Conservation (phyloP, 1,140 invertebrate genomes). For the Drosophila sucinea region DNA sequence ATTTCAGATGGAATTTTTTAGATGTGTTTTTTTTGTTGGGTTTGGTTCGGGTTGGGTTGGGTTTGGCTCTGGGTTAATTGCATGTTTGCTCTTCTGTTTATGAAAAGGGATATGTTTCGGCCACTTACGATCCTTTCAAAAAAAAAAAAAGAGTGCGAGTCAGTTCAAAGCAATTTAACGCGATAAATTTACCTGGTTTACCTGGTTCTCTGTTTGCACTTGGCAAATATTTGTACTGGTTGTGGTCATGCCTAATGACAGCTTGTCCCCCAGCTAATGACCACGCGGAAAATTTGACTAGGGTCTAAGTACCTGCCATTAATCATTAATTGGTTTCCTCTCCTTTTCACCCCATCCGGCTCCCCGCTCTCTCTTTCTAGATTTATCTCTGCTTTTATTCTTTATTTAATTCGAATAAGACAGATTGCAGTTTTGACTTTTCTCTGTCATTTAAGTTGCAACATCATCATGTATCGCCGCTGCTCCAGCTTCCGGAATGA, state of each 20-base stretch:
- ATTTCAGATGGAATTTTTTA: constrained; percentile 11
- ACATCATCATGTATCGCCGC: constrained; percentile 1
- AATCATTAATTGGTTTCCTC: constrained; percentile 56
- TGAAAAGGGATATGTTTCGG: constrained; percentile 15
- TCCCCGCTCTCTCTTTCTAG: not conserved
- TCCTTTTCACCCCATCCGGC: not conserved
- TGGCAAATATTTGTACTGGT: constrained; percentile 62
- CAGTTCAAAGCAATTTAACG: constrained; percentile 46
- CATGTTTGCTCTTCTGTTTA: constrained; percentile 21
- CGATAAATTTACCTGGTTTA: constrained; percentile 6
- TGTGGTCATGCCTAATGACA: constrained; percentile 47
- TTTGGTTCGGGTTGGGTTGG: not conserved
- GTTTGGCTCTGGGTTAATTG: not conserved
- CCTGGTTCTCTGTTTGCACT: constrained; percentile 44
- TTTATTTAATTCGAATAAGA: not conserved
- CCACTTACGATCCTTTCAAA: not conserved
- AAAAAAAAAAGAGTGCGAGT: not conserved
- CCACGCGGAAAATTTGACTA: constrained; percentile 52
- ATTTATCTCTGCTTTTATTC: not conserved
- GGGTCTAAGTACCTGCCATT: constrained; percentile 19
- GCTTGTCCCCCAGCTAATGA: constrained; percentile 65
- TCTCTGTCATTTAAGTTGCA: constrained; percentile 7
- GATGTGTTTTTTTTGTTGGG: not conserved
- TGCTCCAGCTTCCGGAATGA: not conserved
- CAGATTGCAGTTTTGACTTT: constrained; percentile 29